Percentiles rank a stretch among this genome's conserved stretches.
phyloP scores from a whole-genome alignment of 92 coral and sea anemone species.

The Porites lobata region DNA sequence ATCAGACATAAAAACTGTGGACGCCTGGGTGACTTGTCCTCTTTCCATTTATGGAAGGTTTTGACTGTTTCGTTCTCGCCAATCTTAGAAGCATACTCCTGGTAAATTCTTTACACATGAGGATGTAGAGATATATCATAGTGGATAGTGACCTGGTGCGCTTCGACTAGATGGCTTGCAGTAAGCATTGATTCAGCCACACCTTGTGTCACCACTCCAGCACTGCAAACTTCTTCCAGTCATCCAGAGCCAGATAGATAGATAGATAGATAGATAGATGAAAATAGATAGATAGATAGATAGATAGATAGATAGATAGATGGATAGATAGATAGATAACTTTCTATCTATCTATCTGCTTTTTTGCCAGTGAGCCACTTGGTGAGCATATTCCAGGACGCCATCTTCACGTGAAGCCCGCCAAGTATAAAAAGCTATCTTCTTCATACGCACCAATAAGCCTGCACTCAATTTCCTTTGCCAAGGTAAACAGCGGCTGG shows the following conservation, averaged over 20 bases:
- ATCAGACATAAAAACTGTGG: background rate
- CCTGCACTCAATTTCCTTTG: slow-evolving; percentile 63
- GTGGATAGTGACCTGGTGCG: slow-evolving; percentile 68
- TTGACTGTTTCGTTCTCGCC: too few relatives aligned
- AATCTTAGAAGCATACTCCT: too few relatives aligned
- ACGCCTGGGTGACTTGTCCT: too few relatives aligned
- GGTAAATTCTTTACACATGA: slow-evolving; percentile 15
- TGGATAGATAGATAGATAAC: too few relatives aligned
- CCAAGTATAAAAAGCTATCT: slow-evolving; percentile 39
- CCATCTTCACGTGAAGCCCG: slow-evolving; percentile 45
- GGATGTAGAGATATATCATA: slow-evolving; percentile 34
- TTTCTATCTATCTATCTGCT: too few relatives aligned
- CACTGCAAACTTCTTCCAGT: slow-evolving; percentile 48
- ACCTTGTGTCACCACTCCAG: slow-evolving; percentile 61
- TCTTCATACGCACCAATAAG: slow-evolving; percentile 29
- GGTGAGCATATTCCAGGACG: slow-evolving; percentile 45
- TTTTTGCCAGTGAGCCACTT: slow-evolving; percentile 35
- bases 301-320: too few relatives aligned
- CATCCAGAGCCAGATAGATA: slow-evolving; percentile 17
- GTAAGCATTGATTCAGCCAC: slow-evolving; percentile 65
- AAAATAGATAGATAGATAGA: too few relatives aligned
- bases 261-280: too few relatives aligned
- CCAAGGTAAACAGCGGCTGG: slow-evolving; percentile 59
- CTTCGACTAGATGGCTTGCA: slow-evolving; percentile 65
- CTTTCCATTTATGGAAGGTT: too few relatives aligned